Evolutionary conservation across 1,140 invertebrate species (phyloP).

Genomic region (Sarcophaga peregrina): DNA sequence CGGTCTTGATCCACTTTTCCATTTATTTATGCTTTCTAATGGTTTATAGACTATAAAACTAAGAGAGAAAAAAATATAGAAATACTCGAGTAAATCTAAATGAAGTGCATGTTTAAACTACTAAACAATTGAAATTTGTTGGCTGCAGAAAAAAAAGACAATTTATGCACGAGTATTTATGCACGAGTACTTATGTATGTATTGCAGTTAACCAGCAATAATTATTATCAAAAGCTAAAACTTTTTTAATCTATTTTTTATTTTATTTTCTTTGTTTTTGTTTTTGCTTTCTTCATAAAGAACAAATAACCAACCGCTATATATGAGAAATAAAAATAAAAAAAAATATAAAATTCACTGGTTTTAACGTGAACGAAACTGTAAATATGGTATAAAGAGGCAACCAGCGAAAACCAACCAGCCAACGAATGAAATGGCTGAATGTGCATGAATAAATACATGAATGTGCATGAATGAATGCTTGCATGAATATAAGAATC

Average conservation of each 20-base stretch:
- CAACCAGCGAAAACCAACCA: too few relatives aligned
- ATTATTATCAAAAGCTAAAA: constrained; percentile 17
- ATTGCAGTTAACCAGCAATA: constrained; percentile 14
- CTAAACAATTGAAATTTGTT: constrained; percentile 27
- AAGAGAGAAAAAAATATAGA: neutral
- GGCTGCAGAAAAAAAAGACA: neutral
- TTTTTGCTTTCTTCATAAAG: too few relatives aligned
- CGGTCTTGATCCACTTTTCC: neutral
- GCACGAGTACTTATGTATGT: neutral
- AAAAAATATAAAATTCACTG: neutral
- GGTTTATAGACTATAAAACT: neutral
- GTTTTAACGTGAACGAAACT: too few relatives aligned
- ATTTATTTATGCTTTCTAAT: neutral
- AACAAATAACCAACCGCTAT: neutral
- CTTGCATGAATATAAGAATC: neutral
- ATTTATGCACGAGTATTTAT: neutral
- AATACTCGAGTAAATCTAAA: neutral
- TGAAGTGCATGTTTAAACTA: constrained; percentile 7
- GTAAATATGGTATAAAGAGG: too few relatives aligned
- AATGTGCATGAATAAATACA: too few relatives aligned
- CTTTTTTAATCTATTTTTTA: neutral
- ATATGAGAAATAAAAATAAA: neutral
- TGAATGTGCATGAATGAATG: neutral
- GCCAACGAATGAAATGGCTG: too few relatives aligned
- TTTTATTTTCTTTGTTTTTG: too few relatives aligned